Evolutionary conservation across 2,888 invertebrate genomes (phyloP).

Genomic region (Conomelus anceps): DNA sequence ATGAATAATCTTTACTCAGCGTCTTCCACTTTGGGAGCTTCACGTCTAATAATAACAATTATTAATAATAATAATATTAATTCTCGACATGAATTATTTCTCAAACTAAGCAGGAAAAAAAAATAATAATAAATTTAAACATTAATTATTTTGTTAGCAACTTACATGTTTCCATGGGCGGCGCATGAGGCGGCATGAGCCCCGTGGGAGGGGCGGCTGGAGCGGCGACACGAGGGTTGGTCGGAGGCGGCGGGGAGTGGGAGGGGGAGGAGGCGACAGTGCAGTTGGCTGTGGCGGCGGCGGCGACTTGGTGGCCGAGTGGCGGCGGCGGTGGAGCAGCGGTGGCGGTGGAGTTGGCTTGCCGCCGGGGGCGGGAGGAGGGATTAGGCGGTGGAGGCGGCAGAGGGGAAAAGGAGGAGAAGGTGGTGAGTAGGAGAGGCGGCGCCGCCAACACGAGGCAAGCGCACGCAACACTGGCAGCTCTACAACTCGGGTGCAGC

Average conservation of each 20-base stretch:
- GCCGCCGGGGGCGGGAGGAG: not conserved
- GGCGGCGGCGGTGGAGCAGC: not conserved
- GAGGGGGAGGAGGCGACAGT: not conserved
- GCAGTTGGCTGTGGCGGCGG: not conserved
- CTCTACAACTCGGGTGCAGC: not conserved
- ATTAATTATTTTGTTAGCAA: no score
- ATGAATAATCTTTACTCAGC: no score
- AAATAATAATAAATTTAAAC: no score
- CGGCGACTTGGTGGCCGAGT: no score
- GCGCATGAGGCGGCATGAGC: slow-evolving; percentile 25
- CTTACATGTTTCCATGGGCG: slow-evolving; percentile 27
- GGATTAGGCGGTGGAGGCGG: not conserved
- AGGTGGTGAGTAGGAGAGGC: not conserved
- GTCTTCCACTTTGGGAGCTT: not conserved
- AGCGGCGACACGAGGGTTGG: slow-evolving; percentile 13
- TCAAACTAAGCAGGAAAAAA: no score
- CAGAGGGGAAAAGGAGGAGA: not conserved
- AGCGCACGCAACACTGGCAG: not conserved
- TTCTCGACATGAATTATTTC: no score
- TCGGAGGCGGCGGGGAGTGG: not conserved
- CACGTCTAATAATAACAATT: not conserved
- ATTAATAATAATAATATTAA: not conserved
- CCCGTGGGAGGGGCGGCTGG: slow-evolving; percentile 18
- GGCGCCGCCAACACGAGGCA: not conserved
- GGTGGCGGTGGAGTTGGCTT: not conserved